Evolutionary conservation across 92 coral and sea anemone species (phyloP).

Genomic region (Plumapathes pennacea): DNA sequence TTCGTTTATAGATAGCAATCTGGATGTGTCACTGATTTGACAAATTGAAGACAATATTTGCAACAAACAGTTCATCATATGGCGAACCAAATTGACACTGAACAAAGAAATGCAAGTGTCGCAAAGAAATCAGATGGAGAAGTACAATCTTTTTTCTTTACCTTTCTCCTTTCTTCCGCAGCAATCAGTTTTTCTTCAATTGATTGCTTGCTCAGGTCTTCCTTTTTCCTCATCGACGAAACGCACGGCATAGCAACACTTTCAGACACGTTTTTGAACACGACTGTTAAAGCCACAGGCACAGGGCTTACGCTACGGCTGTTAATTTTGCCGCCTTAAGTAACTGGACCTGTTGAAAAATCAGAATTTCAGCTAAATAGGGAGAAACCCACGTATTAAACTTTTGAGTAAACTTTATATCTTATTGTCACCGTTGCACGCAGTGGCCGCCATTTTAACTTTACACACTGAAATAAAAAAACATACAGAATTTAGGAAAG

Average conservation of each 20-base stretch:
- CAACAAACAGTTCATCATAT: too few relatives aligned
- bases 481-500: too few relatives aligned
- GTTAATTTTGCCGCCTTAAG: too few relatives aligned
- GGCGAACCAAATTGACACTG: not conserved
- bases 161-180: slow-evolving; percentile 83
- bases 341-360: too few relatives aligned
- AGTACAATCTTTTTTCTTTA: not conserved
- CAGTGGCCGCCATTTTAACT: too few relatives aligned
- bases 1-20: not conserved
- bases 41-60: too few relatives aligned
- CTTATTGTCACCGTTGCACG: too few relatives aligned
- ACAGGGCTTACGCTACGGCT: slow-evolving; percentile 26
- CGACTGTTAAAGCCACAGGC: slow-evolving; percentile 74
- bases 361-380: too few relatives aligned
- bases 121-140: not conserved
- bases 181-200: slow-evolving; percentile 64
- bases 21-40: too few relatives aligned
- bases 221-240: slow-evolving; percentile 76
- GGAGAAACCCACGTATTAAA: too few relatives aligned
- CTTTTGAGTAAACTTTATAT: too few relatives aligned
- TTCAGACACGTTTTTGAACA: slow-evolving; percentile 70
- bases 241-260: slow-evolving; percentile 79
- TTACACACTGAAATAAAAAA: too few relatives aligned
- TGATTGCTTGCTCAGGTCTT: slow-evolving; percentile 65
- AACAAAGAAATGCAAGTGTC: not conserved